Evolutionary conservation across 2,888 invertebrate species (phyloP), one percentile per base, ranked within the genome.

Genomic region (Ypsolopha scabrella): DNA sequence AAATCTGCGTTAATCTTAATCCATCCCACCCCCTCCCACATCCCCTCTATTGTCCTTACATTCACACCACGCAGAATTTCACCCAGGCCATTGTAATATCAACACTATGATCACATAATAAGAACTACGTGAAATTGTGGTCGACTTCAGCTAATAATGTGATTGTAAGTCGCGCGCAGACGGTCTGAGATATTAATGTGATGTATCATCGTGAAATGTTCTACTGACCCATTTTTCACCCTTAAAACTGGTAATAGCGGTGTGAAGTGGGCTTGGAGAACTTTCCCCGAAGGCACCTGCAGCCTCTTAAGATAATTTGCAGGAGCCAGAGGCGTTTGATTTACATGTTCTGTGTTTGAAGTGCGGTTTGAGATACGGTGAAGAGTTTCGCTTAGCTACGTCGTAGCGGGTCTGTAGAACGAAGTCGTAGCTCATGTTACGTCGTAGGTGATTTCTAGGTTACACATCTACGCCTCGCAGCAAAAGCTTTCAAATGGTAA

Each of bases 171-270:
- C 71, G 61, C 57, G 53, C 60, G 58, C 79, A 79, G 73, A 73
- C 72, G 69, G 63, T 66, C 67, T 41, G 59, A 64, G 68, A 77
- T 71, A 80, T 80, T 79, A 79, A 74, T 72, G 69, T 75, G 72
- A 80, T 72, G 70, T 65, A 59, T 53, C 10, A 34, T 4, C 24
- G 24, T 2, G 24, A 4, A 4, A 24, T 3, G 24, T 24, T 24
- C 24, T 4, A 4, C 24, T 24, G 24, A 24, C 24, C 2, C 24
- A 24, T 3, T 24, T 24, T 24, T 24, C 24, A 4, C 39, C 10
- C 39, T 39, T 6, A 6, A 6, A 10, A 4, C 24, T 24, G 24
- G 2, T 24, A 24, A 24, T 24, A 4, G 4, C 24, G 24, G 24
- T 24, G 24, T 3, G 4, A 24, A 24, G 24, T 24, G 24, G 4